These are phyloP conservation scores for Patiria miniata DNA, from an alignment of 35 echinoderm and acorn worm species.

Conservation along the genomic window DNA sequence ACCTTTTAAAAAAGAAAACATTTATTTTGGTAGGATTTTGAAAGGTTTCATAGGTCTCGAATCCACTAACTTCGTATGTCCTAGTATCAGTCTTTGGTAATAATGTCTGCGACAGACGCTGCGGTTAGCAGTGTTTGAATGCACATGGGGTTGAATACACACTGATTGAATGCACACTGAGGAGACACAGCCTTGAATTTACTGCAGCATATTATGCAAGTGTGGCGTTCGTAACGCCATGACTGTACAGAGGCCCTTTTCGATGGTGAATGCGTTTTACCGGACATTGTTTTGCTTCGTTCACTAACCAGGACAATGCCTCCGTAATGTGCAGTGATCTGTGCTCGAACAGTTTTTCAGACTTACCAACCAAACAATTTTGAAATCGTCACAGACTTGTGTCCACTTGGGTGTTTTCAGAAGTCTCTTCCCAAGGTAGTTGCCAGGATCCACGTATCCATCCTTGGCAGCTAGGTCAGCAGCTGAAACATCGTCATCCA, in stretches of 20 bases:
- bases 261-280: background rate
- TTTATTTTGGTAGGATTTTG: too few relatives aligned
- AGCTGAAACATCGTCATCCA: background rate
- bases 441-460: constrained; percentile 32
- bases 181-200: background rate
- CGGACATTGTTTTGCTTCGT: background rate
- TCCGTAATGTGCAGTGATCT: background rate
- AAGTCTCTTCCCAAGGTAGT: background rate
- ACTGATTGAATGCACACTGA: background rate
- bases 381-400: constrained; percentile 49
- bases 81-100: too few relatives aligned
- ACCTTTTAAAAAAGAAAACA: too few relatives aligned
- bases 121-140: too few relatives aligned
- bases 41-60: too few relatives aligned
- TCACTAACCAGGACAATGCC: background rate
- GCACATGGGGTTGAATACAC: background rate
- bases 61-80: too few relatives aligned
- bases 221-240: background rate
- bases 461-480: constrained; percentile 20
- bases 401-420: constrained; percentile 22
- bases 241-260: too few relatives aligned
- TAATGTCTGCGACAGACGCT: too few relatives aligned
- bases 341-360: background rate
- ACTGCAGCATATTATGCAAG: background rate
- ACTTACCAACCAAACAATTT: constrained; percentile 15